A percentile compares a stretch with the other conserved stretches of the same genome.
These are phyloP conservation scores for Lithophane leautieri DNA, from an alignment of 2,888 invertebrate genomes.

Conservation along the genomic window DNA sequence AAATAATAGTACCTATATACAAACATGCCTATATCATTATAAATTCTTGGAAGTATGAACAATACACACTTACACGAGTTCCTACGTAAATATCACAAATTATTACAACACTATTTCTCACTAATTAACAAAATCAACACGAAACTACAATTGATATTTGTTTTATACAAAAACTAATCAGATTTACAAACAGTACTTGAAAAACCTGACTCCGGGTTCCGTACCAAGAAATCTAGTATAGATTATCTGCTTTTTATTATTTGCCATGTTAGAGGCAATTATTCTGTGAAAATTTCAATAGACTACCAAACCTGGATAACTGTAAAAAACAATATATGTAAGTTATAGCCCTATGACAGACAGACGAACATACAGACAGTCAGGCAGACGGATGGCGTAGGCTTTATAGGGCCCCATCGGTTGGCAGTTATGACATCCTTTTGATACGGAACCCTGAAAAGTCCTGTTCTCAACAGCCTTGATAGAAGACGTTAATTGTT, in stretches of 20 bases:
- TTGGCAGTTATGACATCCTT: no score
- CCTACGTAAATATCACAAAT: not conserved
- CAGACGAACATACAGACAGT: no score
- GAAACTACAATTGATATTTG: constrained; percentile 6
- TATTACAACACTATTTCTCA: not conserved
- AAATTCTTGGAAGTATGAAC: not conserved
- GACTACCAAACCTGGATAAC: not conserved
- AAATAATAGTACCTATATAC: not conserved
- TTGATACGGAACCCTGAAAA: not conserved
- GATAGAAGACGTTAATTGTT: not conserved
- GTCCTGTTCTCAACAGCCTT: constrained; percentile 4
- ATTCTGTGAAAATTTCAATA: not conserved
- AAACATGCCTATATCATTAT: not conserved
- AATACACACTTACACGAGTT: not conserved
- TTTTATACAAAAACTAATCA: constrained; percentile 8
- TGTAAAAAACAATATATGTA: no score
- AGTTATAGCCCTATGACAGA: no score
- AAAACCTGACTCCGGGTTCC: not conserved
- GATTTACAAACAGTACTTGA: constrained; percentile 4
- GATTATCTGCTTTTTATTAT: not conserved
- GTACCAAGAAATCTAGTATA: not conserved
- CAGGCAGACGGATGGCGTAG: no score
- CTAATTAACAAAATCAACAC: constrained; percentile 22
- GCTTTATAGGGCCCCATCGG: no score
- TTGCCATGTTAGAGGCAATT: not conserved